Conservation (phyloP, 2,113 vertebrate genomes). For the Myocastor coypus region DNA sequence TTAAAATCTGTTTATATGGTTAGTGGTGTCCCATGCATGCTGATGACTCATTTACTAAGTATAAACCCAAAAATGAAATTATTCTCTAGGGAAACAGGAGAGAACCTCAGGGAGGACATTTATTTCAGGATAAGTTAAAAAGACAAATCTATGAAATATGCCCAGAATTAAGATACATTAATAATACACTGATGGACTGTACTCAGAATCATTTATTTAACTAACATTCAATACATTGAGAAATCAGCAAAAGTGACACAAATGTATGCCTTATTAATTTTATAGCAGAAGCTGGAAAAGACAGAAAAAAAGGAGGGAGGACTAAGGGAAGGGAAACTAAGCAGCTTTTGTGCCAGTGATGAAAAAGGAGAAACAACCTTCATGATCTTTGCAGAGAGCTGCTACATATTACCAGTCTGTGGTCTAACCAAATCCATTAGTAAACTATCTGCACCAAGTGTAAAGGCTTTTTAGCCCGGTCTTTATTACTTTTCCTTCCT, state of each 20-base stretch:
- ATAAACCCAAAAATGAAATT: constrained; percentile 62
- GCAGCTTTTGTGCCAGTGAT: not conserved
- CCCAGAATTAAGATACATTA: not conserved
- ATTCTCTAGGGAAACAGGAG: constrained; percentile 15
- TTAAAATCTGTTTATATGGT: not conserved
- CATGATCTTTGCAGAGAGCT: not conserved
- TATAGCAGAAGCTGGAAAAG: not conserved
- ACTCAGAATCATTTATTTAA: not conserved
- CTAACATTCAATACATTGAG: constrained; percentile 6
- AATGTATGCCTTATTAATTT: not conserved
- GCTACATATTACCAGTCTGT: not conserved
- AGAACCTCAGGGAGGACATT: not conserved
- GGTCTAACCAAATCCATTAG: not conserved
- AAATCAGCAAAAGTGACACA: not conserved
- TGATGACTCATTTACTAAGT: constrained; percentile 45
- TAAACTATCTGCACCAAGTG: not conserved
- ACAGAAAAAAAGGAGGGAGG: too few relatives aligned
- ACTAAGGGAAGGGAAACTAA: not conserved
- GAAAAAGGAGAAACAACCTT: not conserved
- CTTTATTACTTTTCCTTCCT: not conserved
- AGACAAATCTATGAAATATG: constrained; percentile 30
- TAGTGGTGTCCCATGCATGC: not conserved
- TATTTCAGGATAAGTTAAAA: not conserved
- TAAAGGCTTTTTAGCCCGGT: not conserved
- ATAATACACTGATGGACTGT: not conserved